A percentile compares a stretch with the other conserved stretches of the same genome.
These are phyloP conservation scores for Dryadula phaetusa DNA, from an alignment of 2,888 invertebrate genomes.

Conservation along the genomic window DNA sequence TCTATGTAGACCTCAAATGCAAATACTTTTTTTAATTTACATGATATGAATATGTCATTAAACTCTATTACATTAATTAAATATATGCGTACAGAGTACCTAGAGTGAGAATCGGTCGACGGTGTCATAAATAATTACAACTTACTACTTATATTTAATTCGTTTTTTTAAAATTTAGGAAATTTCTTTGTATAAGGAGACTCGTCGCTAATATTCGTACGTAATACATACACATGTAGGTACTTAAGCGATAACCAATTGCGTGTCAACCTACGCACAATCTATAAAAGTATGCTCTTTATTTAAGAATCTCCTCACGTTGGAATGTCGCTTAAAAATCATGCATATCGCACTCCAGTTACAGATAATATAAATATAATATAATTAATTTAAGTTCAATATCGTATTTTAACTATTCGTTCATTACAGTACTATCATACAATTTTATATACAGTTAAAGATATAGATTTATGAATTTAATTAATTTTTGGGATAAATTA, in stretches of 20 bases:
- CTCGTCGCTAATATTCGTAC: slow-evolving; percentile 27
- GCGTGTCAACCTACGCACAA: slow-evolving; percentile 42
- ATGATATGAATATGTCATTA: slow-evolving; percentile 84
- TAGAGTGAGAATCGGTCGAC: slow-evolving; percentile 58
- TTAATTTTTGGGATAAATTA: slow-evolving; percentile 84
- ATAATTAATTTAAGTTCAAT: slow-evolving; percentile 53
- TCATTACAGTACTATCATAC: slow-evolving; percentile 74
- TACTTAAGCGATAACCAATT: slow-evolving; percentile 21
- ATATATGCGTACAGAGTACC: slow-evolving; percentile 67
- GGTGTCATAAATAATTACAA: slow-evolving; percentile 24
- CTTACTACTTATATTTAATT: slow-evolving; percentile 26
- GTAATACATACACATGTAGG: slow-evolving; percentile 22
- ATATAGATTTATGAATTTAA: slow-evolving; percentile 79
- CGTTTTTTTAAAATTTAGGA: slow-evolving; percentile 34
- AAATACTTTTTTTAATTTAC: slow-evolving; percentile 83
- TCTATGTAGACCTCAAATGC: slow-evolving; percentile 84
- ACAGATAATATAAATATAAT: slow-evolving; percentile 54
- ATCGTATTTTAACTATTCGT: slow-evolving; percentile 63
- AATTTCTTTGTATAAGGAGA: slow-evolving; percentile 44
- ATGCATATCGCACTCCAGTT: slow-evolving; percentile 80
- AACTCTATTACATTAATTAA: slow-evolving; percentile 77
- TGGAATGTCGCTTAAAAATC: slow-evolving; percentile 82
- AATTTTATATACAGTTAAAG: slow-evolving; percentile 77
- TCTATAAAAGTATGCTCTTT: slow-evolving; percentile 40
- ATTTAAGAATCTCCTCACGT: slow-evolving; percentile 54